These are phyloP conservation scores for Notarius lentiginosus DNA, from an alignment of 2,113 vertebrate species.

Conservation along the genomic window DNA sequence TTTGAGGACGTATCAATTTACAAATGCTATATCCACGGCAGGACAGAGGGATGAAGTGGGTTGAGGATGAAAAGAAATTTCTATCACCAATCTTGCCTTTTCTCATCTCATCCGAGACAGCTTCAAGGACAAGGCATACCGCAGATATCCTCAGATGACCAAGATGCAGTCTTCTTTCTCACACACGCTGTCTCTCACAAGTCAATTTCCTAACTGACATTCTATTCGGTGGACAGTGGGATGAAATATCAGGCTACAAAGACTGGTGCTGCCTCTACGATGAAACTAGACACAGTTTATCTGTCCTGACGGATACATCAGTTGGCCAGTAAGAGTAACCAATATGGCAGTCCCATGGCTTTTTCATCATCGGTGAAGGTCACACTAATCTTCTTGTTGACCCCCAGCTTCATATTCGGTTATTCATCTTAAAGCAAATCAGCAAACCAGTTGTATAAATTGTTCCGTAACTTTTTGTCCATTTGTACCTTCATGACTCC, in stretches of 20 bases:
- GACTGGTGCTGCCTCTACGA: not conserved
- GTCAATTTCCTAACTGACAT: not conserved
- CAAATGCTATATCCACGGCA: not conserved
- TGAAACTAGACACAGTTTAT: not conserved
- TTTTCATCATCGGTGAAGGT: not conserved
- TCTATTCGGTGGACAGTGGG: not conserved
- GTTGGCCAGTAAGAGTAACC: not conserved
- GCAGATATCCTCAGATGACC: conserved; percentile 6
- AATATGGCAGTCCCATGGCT: not conserved
- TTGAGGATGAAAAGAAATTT: not conserved
- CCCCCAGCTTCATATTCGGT: not conserved
- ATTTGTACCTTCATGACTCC: not conserved
- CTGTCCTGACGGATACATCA: not conserved
- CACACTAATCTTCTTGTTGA: not conserved
- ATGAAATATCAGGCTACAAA: not conserved
- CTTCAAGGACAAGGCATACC: not conserved
- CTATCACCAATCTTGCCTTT: not conserved
- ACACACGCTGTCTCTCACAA: not conserved
- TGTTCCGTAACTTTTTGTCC: not conserved
- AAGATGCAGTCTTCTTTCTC: not conserved
- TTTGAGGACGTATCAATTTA: not conserved
- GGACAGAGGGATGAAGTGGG: not conserved
- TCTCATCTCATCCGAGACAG: not conserved
- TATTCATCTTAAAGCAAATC: not conserved
- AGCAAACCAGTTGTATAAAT: not conserved